These are phyloP conservation scores for Melanotus villosus DNA, from an alignment of 2,888 invertebrate genomes.

Conservation along the genomic window DNA sequence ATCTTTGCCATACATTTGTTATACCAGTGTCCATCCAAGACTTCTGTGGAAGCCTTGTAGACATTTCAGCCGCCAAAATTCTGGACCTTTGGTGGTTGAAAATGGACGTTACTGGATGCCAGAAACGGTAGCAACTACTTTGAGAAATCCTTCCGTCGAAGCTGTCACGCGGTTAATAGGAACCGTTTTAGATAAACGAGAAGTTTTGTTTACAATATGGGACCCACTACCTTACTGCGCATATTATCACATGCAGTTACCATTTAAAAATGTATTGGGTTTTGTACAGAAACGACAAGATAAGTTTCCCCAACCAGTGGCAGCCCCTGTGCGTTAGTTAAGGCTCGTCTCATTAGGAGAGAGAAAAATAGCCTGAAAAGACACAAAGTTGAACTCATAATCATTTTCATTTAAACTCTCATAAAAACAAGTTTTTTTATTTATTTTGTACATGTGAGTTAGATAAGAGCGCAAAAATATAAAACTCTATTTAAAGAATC, in stretches of 20 bases:
- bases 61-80: constrained; percentile 73
- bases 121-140: constrained; percentile 71
- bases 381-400: constrained; percentile 24
- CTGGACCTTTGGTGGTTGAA: constrained; percentile 69
- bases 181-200: constrained; percentile 82
- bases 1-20: constrained; percentile 85
- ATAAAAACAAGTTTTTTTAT: constrained; percentile 41
- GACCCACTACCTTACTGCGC: constrained; percentile 90
- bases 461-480: constrained; percentile 39
- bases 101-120: constrained; percentile 74
- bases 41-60: constrained; percentile 76
- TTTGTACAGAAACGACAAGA: constrained; percentile 70
- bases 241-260: constrained; percentile 86
- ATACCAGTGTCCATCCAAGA: constrained; percentile 78
- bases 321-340: constrained; percentile 63
- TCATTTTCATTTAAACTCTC: constrained; percentile 26
- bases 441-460: constrained; percentile 34
- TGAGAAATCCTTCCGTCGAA: constrained; percentile 69
- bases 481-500: constrained; percentile 39
- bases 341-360: constrained; percentile 58
- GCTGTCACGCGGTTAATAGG: constrained; percentile 75
- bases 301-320: constrained; percentile 64
- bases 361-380: constrained; percentile 62
- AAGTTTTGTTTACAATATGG: constrained; percentile 87
- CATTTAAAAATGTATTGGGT: constrained; percentile 74